Conservation (phyloP, 2,888 invertebrate species). For the Diachrysia chrysitis region DNA sequence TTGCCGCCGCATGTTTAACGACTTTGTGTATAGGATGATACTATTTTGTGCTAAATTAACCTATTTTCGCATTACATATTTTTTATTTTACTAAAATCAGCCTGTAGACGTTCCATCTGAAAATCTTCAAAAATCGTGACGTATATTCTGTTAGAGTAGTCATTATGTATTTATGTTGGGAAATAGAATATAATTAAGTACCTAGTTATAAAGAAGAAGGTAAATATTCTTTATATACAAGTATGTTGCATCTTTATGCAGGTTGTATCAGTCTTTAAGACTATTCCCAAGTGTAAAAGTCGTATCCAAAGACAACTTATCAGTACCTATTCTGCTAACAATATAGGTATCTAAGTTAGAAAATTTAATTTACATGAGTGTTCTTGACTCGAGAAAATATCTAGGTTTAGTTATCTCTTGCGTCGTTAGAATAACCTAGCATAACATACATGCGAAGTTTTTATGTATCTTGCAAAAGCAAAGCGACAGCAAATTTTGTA, state of each 20-base stretch:
- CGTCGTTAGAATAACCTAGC: conserved; percentile 7
- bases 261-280: no score
- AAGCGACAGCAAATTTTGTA: neutral
- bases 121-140: no score
- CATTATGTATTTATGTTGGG: no score
- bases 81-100: no score
- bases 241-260: no score
- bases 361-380: conserved; percentile 14
- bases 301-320: neutral
- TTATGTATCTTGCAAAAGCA: neutral
- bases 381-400: neutral
- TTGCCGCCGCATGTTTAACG: neutral
- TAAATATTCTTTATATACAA: no score
- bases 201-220: no score
- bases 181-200: no score
- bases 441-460: conserved; percentile 17
- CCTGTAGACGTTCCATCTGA: no score
- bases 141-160: no score
- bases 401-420: conserved; percentile 13
- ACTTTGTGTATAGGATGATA: neutral
- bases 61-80: no score
- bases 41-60: neutral
- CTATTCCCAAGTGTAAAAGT: no score
- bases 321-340: neutral
- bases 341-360: neutral